Evolutionary conservation across 2,888 invertebrate species (phyloP).

Genomic region (Heliconius aoede): DNA sequence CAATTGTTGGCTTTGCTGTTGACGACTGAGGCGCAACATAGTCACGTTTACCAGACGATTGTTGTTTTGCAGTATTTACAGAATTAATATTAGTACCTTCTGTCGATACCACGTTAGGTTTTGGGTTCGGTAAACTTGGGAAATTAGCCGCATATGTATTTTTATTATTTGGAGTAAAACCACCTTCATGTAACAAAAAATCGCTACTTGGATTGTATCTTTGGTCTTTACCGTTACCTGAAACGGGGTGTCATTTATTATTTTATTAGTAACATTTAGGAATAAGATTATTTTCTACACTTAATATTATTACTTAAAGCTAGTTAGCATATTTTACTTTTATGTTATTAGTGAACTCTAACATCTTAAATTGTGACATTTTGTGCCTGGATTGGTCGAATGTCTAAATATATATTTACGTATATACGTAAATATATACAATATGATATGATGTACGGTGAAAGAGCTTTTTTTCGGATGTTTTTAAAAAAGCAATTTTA

Average conservation of each 20-base stretch:
- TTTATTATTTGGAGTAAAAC: constrained; percentile 55
- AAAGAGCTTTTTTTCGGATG: too few species aligned
- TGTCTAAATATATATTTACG: too few species aligned
- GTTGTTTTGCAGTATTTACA: constrained; percentile 44
- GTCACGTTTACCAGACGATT: constrained; percentile 60
- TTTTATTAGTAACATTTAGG: neutral
- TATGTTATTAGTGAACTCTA: too few species aligned
- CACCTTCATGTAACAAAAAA: constrained; percentile 73
- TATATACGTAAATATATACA: too few species aligned
- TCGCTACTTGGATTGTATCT: constrained; percentile 66
- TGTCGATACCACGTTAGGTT: constrained; percentile 46
- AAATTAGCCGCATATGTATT: constrained; percentile 59
- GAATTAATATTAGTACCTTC: constrained; percentile 36
- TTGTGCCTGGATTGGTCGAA: too few species aligned
- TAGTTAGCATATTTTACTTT: neutral
- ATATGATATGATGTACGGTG: too few species aligned
- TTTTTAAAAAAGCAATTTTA: neutral
- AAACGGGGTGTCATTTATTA: constrained; percentile 41
- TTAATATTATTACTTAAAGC: neutral
- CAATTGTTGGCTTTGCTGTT: constrained; percentile 46
- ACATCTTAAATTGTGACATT: too few species aligned
- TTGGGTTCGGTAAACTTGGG: constrained; percentile 52
- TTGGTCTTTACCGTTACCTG: constrained; percentile 61
- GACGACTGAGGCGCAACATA: constrained; percentile 67
- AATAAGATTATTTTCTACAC: neutral